phyloP scores from a whole-genome alignment of 2,113 vertebrate genomes.

The Oreocharis arfaki region DNA sequence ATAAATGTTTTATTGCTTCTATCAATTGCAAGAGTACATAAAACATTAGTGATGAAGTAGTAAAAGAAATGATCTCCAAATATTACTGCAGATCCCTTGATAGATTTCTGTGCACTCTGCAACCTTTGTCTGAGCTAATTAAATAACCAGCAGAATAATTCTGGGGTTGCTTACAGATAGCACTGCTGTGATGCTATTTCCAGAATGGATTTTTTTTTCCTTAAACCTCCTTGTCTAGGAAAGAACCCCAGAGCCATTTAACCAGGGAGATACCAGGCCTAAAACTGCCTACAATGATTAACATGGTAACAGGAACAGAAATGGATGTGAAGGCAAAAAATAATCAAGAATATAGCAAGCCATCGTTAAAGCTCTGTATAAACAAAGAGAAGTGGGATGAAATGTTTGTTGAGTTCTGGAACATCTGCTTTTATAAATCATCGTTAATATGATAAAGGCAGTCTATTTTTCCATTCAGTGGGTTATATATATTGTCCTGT shows the following conservation, averaged over 20 bases:
- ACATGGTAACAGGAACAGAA: not conserved
- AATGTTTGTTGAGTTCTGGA: not conserved
- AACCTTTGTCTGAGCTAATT: slow-evolving; percentile 61
- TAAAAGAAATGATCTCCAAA: slow-evolving; percentile 55
- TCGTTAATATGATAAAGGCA: not conserved
- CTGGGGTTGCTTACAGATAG: not conserved
- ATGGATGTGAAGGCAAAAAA: not conserved
- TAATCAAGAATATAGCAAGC: not conserved
- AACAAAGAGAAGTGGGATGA: not conserved
- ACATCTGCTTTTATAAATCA: slow-evolving; percentile 17
- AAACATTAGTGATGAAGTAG: slow-evolving; percentile 57
- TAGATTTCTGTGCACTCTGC: slow-evolving; percentile 45
- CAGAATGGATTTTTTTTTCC: not conserved
- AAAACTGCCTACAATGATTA: not conserved
- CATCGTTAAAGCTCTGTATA: not conserved
- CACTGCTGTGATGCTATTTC: slow-evolving; percentile 12
- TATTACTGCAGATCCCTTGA: slow-evolving; percentile 57
- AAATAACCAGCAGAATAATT: slow-evolving; percentile 54
- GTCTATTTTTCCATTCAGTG: not conserved
- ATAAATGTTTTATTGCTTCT: slow-evolving; percentile 43
- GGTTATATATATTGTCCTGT: not conserved
- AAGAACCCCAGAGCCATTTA: not conserved
- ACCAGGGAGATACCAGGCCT: not conserved
- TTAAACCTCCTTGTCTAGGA: not conserved
- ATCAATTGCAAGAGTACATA: slow-evolving; percentile 41